These are phyloP conservation scores for Pentalonia nigronervosa DNA, from an alignment of 1,140 invertebrate genomes.

Conservation along the genomic window DNA sequence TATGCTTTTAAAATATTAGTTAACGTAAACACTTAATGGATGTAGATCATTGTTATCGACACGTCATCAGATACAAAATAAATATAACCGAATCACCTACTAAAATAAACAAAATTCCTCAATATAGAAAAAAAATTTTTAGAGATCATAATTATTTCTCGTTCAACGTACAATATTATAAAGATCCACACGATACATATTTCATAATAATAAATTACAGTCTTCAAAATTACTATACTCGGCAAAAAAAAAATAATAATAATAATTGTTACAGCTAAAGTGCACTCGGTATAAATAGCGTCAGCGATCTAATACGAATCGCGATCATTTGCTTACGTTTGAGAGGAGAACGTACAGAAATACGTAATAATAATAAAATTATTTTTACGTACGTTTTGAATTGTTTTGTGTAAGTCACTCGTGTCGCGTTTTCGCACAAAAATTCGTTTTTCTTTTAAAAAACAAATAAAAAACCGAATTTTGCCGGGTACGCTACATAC, in stretches of 20 bases:
- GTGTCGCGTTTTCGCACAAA: not conserved
- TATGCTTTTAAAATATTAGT: not conserved
- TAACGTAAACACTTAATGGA: not conserved
- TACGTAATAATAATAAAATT: not conserved
- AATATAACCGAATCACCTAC: not conserved
- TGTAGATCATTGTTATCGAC: not conserved
- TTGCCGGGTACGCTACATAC: not conserved
- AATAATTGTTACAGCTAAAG: not conserved
- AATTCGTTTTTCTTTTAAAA: not conserved
- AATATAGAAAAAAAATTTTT: not conserved
- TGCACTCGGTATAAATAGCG: not conserved
- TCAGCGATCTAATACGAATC: not conserved
- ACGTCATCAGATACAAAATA: not conserved
- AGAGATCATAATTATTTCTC: not conserved
- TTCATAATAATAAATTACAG: not conserved
- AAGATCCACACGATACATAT: not conserved
- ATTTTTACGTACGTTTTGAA: not conserved
- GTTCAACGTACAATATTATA: not conserved
- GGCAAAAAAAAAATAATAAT: not conserved
- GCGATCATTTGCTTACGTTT: not conserved
- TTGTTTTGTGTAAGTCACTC: not conserved
- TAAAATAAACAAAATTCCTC: conserved; percentile 4
- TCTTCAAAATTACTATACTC: not conserved
- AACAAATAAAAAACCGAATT: not conserved
- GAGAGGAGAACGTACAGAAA: not conserved